phyloP scores from a whole-genome alignment of 2,797 vertebrate species.

The Mormyrus proboscirostris region DNA sequence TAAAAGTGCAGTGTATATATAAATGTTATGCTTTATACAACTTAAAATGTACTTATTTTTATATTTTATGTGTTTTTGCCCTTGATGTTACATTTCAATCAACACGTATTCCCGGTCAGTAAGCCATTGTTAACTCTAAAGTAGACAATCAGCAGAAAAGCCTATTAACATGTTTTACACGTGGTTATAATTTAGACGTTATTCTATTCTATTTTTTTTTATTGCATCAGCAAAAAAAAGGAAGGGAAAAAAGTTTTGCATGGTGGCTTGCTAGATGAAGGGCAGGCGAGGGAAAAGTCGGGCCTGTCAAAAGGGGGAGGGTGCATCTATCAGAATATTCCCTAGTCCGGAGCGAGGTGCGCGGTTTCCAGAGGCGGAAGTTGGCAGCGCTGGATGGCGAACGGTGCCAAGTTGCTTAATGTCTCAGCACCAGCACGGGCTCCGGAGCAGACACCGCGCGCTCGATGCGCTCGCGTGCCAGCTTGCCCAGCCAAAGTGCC shows the following conservation, averaged over 20 bases:
- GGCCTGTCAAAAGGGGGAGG: constrained; percentile 39
- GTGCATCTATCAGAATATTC: constrained; percentile 58
- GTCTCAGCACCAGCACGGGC: constrained; percentile 60
- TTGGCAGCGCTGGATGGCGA: constrained; percentile 49
- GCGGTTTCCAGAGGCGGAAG: constrained; percentile 42
- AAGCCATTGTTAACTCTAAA: background rate
- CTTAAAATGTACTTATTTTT: background rate
- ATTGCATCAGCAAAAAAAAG: constrained; percentile 12
- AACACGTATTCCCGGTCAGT: background rate
- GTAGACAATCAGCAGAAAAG: background rate
- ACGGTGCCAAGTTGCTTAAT: constrained; percentile 67
- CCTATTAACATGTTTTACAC: background rate
- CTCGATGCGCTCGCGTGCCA: constrained; percentile 48
- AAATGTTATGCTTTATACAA: background rate
- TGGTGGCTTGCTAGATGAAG: constrained; percentile 13
- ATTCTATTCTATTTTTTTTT: background rate
- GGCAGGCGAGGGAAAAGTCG: constrained; percentile 20
- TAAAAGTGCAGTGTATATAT: background rate
- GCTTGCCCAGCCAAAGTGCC: constrained; percentile 64
- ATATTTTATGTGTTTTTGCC: background rate
- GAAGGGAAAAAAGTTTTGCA: constrained; percentile 12
- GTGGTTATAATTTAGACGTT: background rate
- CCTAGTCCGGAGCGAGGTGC: constrained; percentile 43
- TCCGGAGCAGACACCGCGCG: constrained; percentile 60
- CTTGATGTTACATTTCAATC: background rate